phyloP scores from a whole-genome alignment of 1,140 invertebrate species.

The Plutomurus gul region DNA sequence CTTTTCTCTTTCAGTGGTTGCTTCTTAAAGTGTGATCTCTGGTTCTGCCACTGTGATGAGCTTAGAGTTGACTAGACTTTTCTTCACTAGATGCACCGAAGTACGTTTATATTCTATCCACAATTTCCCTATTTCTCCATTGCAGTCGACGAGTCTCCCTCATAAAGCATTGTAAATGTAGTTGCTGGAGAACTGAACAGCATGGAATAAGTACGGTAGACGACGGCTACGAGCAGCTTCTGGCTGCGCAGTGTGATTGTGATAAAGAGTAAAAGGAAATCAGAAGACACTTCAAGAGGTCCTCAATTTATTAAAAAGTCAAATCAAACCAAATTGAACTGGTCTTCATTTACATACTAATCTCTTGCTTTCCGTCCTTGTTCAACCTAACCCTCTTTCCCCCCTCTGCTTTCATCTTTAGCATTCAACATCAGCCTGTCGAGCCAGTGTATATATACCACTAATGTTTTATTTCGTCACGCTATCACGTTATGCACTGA shows the following conservation, averaged over 20 bases:
- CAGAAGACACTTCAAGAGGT: slow-evolving; percentile 17
- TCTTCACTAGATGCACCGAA: too few relatives aligned
- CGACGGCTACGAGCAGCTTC: too few relatives aligned
- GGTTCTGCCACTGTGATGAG: too few relatives aligned
- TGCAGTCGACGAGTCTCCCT: too few relatives aligned
- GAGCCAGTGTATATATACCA: too few relatives aligned
- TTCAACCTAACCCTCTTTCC: neutral
- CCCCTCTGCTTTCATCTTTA: neutral
- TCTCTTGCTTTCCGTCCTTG: slow-evolving; percentile 3
- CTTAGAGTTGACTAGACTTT: too few relatives aligned
- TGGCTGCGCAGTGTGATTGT: neutral
- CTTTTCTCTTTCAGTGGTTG: too few relatives aligned
- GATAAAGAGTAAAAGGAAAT: slow-evolving; percentile 13
- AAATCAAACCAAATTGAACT: slow-evolving; percentile 33
- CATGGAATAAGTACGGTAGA: neutral
- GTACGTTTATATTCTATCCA: too few relatives aligned
- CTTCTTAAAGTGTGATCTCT: too few relatives aligned
- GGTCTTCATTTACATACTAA: slow-evolving; percentile 30
- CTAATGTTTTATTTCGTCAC: neutral
- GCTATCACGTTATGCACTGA: neutral
- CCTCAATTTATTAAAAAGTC: slow-evolving; percentile 35
- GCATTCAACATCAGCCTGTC: neutral
- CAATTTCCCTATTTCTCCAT: too few relatives aligned
- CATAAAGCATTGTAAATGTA: too few relatives aligned
- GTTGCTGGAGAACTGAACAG: too few relatives aligned